Evolutionary conservation across 2,797 vertebrate genomes (phyloP).

Genomic region (Megalops cyprinoides): DNA sequence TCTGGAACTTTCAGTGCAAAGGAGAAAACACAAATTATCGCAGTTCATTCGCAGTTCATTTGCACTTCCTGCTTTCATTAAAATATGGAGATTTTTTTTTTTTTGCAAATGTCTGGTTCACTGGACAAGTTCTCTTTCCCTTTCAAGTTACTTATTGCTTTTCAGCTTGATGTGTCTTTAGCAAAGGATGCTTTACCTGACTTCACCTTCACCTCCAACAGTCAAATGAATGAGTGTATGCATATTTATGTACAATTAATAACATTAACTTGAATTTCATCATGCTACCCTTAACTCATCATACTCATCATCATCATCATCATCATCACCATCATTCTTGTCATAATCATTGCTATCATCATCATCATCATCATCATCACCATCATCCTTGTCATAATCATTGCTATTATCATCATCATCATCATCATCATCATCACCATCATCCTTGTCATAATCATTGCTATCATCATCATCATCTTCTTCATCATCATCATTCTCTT

Average conservation of each 20-base stretch:
- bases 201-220: not conserved
- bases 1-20: not conserved
- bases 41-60: not conserved
- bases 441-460: too few species aligned
- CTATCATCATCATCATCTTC: conserved; percentile 18
- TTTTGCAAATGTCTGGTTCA: not conserved
- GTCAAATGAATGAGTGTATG: not conserved
- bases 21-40: not conserved
- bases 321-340: too few species aligned
- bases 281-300: not conserved
- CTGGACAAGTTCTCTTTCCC: too few species aligned
- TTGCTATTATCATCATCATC: too few species aligned
- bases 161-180: not conserved
- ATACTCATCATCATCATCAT: too few species aligned
- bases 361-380: too few species aligned
- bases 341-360: too few species aligned
- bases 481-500: conserved; percentile 59
- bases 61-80: not conserved
- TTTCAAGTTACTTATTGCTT: too few species aligned
- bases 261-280: not conserved
- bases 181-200: not conserved
- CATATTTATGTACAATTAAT: not conserved
- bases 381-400: too few species aligned
- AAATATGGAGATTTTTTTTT: not conserved
- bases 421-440: too few species aligned